These are phyloP conservation scores for Agrochola circellaris DNA, from an alignment of 2,888 invertebrate genomes.

Conservation along the genomic window DNA sequence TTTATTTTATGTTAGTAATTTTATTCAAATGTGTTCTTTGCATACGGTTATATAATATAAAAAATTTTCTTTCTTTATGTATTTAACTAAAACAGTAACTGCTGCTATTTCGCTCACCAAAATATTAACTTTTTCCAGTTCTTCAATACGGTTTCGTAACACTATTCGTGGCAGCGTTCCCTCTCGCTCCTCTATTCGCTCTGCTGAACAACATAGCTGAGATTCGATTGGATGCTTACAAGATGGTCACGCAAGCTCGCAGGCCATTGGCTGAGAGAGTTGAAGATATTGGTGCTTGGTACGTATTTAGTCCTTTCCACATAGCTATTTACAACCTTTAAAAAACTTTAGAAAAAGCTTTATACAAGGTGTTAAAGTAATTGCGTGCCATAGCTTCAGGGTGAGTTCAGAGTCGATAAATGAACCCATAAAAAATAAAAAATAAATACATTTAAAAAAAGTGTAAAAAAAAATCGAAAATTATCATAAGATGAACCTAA, in stretches of 20 bases:
- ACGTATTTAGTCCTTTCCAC: conserved; percentile 3
- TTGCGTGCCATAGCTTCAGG: no score
- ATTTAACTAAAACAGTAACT: not conserved
- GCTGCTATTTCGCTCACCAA: not conserved
- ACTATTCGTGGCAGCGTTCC: conserved; percentile 99
- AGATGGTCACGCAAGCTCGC: conserved; percentile 98
- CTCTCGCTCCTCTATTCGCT: conserved; percentile 98
- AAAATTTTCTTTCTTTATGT: not conserved
- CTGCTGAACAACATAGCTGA: conserved; percentile 98
- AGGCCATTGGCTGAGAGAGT: conserved; percentile 97
- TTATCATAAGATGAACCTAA: no score
- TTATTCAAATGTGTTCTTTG: not conserved
- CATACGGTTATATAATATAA: not conserved
- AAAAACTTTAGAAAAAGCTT: no score
- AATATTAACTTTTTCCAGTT: conserved; percentile 90
- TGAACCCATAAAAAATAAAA: no score
- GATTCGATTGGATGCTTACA: conserved; percentile 98
- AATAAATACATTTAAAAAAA: no score
- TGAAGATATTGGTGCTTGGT: conserved; percentile 97
- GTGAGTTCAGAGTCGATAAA: no score
- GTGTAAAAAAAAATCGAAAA: no score
- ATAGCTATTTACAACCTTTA: no score
- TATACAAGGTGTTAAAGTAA: no score
- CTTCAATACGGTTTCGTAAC: conserved; percentile 99
- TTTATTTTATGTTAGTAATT: no score